Base-by-base conservation (phyloP, 2,888 invertebrate species). In the Thera obeliscata region DNA sequence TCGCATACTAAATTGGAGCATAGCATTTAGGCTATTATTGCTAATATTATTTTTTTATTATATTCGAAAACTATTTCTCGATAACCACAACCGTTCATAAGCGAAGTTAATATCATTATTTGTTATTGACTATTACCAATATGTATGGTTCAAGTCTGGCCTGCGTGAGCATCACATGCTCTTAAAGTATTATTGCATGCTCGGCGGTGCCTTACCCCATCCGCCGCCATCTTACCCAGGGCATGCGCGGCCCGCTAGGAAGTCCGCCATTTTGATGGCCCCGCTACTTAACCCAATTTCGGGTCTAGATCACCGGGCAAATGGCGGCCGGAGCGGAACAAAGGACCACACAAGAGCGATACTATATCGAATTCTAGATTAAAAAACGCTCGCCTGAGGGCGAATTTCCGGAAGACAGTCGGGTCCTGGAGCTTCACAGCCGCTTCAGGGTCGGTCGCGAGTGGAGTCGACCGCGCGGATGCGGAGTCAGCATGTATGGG, bases 21-120 rank as follows among this genome's bases (percentile, higher is more conserved):
- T 88, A 90, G 88, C 87, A 86, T 81, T 89, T 89, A 91, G 87
- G 92, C 90, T 91, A 93, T 92, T 93, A 93, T 93, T 93, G 93
- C 93, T 93, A 92, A 92, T 83, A 86, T 85, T 90, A 87, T 84
- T 86, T 83, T 86, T 88, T 90, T 87, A 89, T 89, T 85, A 87
- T 85, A 91, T 85, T 89, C 90, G 89, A 90, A 88, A 93, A 89
- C 91, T 91, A 92, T 91, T 89, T 91, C 88, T 89, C 91, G 91
- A 88, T 91, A 88, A 92, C 90, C 93, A 93, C 93, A 93, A 93
- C 93, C 93, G 88, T 93, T 93, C 93, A 93, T 93, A 93, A 93
- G 93, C 92, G 92, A 93, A 91, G 91, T 93, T 87, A 91, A 91
- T 89, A 90, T 89, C 89, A 90, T 88, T 87, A 88, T 87, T 88